Base-by-base conservation (phyloP, 2,113 vertebrate species). In the Caloenas nicobarica region DNA sequence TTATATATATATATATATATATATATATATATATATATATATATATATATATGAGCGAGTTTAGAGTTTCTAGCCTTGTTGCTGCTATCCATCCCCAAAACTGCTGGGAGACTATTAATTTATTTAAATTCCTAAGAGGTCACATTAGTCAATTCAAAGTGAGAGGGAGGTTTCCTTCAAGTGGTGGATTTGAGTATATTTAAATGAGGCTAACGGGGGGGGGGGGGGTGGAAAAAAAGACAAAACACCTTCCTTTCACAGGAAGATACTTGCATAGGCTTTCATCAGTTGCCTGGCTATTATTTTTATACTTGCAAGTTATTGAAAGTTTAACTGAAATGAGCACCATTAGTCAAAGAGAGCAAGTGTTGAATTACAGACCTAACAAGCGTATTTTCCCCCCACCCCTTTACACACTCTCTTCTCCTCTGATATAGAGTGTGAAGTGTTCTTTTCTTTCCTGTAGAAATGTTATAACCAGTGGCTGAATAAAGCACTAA, bases 1-100 rank as follows among this genome's bases (percentile, higher is more conserved):
- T 34, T 29, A 54, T 2, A 82, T 0, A 26, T 5, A 3, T 3
- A 10, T 44, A n/a, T n/a, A n/a, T n/a, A n/a, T n/a, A n/a, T n/a
- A n/a, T n/a, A n/a, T n/a, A n/a, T n/a, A n/a, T n/a, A n/a, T n/a
- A n/a, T n/a, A n/a, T n/a, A n/a, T n/a, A n/a, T n/a, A n/a, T n/a
- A n/a, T n/a, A n/a, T n/a, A n/a, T n/a, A n/a, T n/a, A n/a, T n/a
- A n/a, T n/a, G n/a, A n/a, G n/a, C n/a, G n/a, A n/a, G n/a, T n/a
- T n/a, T n/a, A n/a, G n/a, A n/a, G n/a, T 29, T 91, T 48, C 33
- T 53, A 81, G 15, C 11, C 40, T 80, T 62, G 16, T 42, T 89
- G 26, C 73, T 77, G 19, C n/a, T 44, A n/a, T 22, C 24, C 8
- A 58, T 86, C 24, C 21, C 25, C 9, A 40, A 56, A 77, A 53